Conservation (phyloP, 1,140 invertebrate genomes). For the Listronotus oregonensis region DNA sequence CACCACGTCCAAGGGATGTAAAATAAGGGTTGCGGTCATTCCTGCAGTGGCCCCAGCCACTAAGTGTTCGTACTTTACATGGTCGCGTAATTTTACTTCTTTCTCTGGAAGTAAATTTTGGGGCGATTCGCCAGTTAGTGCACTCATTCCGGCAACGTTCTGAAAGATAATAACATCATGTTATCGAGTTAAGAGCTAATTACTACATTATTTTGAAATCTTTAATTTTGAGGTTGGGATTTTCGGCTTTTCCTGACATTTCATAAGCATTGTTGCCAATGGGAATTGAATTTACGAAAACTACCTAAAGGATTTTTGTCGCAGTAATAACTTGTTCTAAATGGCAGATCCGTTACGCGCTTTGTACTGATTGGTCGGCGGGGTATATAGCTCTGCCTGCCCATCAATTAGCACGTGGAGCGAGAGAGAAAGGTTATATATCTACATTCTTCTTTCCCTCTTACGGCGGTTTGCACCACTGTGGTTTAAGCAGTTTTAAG, state of each 20-base stretch:
- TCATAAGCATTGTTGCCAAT: background rate
- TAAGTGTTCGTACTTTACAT: conserved; percentile 90
- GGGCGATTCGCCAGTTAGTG: conserved; percentile 9
- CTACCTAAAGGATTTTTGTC: too few species aligned
- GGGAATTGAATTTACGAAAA: too few species aligned
- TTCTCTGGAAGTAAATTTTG: background rate
- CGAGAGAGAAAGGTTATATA: too few species aligned
- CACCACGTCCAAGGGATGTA: conserved; percentile 93
- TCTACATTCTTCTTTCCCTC: too few species aligned
- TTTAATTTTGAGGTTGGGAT: background rate
- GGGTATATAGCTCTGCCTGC: too few species aligned
- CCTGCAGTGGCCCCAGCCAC: conserved; percentile 93
- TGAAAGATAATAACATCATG: background rate
- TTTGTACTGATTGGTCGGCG: too few species aligned
- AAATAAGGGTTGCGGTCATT: conserved; percentile 84
- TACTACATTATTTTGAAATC: background rate
- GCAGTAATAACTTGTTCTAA: too few species aligned
- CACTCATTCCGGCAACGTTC: conserved; percentile 25
- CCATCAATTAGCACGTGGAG: too few species aligned
- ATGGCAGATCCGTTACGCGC: too few species aligned
- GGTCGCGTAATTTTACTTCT: conserved; percentile 61
- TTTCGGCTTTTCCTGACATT: background rate
- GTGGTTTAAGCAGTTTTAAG: too few species aligned
- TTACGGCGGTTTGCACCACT: too few species aligned
- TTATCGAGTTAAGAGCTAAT: background rate